Base-by-base conservation (phyloP, 2,113 vertebrate species). In the Daphoenositta chrysoptera region DNA sequence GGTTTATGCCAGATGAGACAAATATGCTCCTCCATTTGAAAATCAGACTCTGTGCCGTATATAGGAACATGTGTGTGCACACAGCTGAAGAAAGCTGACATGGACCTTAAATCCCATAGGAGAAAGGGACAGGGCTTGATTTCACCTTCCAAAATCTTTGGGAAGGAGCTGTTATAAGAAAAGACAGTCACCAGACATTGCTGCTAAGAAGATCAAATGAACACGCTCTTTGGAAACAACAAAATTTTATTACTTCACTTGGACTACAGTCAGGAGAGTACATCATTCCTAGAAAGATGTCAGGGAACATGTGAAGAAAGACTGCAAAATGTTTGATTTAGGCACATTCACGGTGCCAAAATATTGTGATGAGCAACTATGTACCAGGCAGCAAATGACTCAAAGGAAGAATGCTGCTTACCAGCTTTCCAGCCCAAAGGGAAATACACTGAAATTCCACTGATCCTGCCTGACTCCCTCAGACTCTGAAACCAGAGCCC, bases 191-290 rank as follows among this genome's bases (percentile, higher is more conserved):
- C 50, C 3, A 24, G 51, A 14, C 7, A 45, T 12, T 57, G n/a
- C 57, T 76, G 72, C 79, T 42, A 44, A 82, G 64, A 47, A 84
- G 83, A 94, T 71, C 45, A 87, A 90, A 73, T 30, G 35, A 92
- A 51, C 72, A 21, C 8, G 6, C 2, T 68, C 35, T 91, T 86
- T 23, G 20, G 58, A 71, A 92, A 85, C 28, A 83, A 68, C 35
- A 72, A 61, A 24, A 30, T 35, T 93, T 94, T 95, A 96, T 96
- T 94, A 64, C 81, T 92, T 94, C 68, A 68, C 40, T 65, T 83
- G 73, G 77, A 91, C 83, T 87, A 89, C 42, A 70, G 93, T 63
- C 83, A 91, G 68, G 33, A 82, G 35, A 91, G 66, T 44, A 68
- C 57, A 83, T 76, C 12, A 40, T 70, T 93, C 66, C 83, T 94